Evolutionary conservation across 2,113 vertebrate species (phyloP).

Genomic region (Crotalus helleri): DNA sequence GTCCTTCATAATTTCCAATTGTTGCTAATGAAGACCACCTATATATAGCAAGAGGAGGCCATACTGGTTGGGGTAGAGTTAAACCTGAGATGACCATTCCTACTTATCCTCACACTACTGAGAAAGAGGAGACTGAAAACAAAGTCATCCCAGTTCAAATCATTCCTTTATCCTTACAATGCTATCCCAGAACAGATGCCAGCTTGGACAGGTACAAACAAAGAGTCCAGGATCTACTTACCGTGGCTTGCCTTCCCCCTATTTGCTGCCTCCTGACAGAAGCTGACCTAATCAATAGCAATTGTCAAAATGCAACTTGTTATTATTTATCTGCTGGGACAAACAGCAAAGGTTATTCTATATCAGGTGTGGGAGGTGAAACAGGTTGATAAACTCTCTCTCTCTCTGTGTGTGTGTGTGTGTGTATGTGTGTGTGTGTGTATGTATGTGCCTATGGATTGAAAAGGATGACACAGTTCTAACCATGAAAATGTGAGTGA

Average conservation of each 20-base stretch:
- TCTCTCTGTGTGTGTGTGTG: neutral
- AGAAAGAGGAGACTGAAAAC: neutral
- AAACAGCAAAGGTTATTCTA: neutral
- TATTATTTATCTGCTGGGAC: constrained; percentile 16
- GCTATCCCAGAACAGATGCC: neutral
- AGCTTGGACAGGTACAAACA: neutral
- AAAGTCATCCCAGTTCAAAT: neutral
- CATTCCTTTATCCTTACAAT: neutral
- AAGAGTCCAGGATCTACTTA: neutral
- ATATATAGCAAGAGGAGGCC: neutral
- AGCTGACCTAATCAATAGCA: constrained; percentile 33
- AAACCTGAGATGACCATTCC: neutral
- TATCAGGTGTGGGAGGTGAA: neutral
- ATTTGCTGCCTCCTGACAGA: constrained; percentile 15
- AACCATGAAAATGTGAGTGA: neutral
- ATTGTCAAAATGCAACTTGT: constrained; percentile 23
- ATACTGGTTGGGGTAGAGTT: neutral
- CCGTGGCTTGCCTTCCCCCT: neutral
- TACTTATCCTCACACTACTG: neutral
- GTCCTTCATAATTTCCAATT: too few species aligned
- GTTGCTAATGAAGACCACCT: too few species aligned
- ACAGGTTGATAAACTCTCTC: neutral
- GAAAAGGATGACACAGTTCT: neutral
- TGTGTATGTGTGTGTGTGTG: neutral
- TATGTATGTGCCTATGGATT: neutral